Conservation (phyloP, 2,797 vertebrate species). For the Mionectes olivaceus region DNA sequence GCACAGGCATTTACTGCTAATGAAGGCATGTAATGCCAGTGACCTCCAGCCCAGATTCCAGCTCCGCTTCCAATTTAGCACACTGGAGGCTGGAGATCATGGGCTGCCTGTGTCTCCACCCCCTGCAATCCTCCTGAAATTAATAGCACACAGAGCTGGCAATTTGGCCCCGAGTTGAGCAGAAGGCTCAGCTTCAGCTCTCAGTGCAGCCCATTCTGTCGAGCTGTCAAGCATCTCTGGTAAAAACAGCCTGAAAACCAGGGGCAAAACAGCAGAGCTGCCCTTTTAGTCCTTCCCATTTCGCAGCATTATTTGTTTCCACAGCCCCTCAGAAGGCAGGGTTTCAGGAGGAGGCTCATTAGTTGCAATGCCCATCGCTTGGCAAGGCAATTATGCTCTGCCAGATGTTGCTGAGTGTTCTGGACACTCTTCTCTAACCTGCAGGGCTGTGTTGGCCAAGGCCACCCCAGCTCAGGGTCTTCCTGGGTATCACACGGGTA, state of each 20-base stretch:
- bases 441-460: not conserved
- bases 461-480: not conserved
- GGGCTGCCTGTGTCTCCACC: not conserved
- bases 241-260: not conserved
- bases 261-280: not conserved
- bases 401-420: not conserved
- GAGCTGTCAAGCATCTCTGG: not conserved
- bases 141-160: not conserved
- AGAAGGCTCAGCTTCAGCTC: not conserved
- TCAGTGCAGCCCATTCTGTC: conserved; percentile 1
- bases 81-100: not conserved
- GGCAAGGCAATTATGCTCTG: not conserved
- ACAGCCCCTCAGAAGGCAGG: not conserved
- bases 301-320: not conserved
- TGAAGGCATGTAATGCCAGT: not conserved
- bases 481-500: no score
- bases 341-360: not conserved
- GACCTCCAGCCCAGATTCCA: not conserved
- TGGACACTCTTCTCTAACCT: not conserved
- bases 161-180: conserved; percentile 2
- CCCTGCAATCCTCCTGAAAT: conserved; percentile 3
- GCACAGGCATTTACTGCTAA: conserved; percentile 11
- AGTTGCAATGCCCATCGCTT: not conserved
- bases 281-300: not conserved
- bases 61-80: not conserved